Base-by-base conservation (phyloP, 1,140 invertebrate genomes). In the Pachypsylla venusta region DNA sequence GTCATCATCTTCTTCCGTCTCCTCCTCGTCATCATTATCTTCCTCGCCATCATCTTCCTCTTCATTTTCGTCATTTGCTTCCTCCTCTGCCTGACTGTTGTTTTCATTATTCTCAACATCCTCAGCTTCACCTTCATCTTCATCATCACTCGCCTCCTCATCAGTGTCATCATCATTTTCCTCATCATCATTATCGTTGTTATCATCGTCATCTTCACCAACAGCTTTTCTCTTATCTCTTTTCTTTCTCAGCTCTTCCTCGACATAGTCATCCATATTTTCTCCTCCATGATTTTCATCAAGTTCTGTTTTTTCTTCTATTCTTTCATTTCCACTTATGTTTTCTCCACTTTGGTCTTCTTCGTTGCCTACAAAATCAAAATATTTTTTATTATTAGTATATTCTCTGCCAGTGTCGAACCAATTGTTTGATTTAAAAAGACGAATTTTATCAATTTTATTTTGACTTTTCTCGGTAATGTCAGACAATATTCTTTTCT, bases 261-360 rank as follows among this genome's bases (percentile, higher is more conserved):
- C 16, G n/a, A 19, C 42, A 10, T 48, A 19, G 5, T 48, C 42
- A 19, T 48, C 42, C 22, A 48, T 5, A 10, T 7, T 19, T 48
- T 48, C 42, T 5, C 42, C 42, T 5, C 42, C 42, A n/a, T 48
- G 42, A 48, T 48, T 48, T n/a, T 48, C 42, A 48, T 48, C 42
- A 3, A 48, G 7, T 3, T 48, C 42, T 10, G 42, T 48, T n/a
- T 48, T 48, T 10, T 48, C 42, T 19, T 48, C 22, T 3, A 48
- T 22, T 48, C 22, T 48, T 7, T 4, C 30, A 35, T 16, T 35
- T 35, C 16, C 30, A 16, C 16, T 35, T 12, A 35, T 10, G 30
- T 35, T 35, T 35, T 35, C 30, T 10, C 16, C 30, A 35, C 30
- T 35, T 16, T 12, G 30, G 16, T 35, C 30, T 12, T 12, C 30